Base-by-base conservation (phyloP, 2,113 vertebrate genomes). In the Lophotis ruficrista region DNA sequence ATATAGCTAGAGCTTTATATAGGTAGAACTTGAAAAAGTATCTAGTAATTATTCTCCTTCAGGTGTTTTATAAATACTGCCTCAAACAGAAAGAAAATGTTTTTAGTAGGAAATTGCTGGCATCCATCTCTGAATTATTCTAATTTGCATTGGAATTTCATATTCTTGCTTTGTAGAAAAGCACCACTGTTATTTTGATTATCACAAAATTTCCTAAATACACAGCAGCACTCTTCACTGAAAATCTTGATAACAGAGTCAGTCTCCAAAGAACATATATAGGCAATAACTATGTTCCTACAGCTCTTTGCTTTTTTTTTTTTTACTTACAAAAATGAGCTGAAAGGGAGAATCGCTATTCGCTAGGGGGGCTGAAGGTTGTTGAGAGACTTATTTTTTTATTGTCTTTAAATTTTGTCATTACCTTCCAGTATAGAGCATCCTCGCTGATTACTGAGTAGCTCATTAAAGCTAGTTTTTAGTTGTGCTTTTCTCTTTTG, bases 401-500 rank as follows among this genome's bases (percentile, higher is more conserved):
- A 60, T 70, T 69, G 61, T 79, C 31, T 83, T 91, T 92, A 76
- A 65, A 82, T 94, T 87, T 93, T 66, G 53, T 79, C 57, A 62
- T 93, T 92, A 80, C 79, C 43, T 94, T 80, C 35, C 35, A 89
- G 51, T 89, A 83, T 68, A 51, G 76, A 51, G 56, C 7, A 2
- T 87, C 48, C 62, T 95, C 30, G 10, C 38, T 80, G 93, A 71
- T 94, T 95, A 68, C 89, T 69, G 68, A 94, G 73, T 87, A 93
- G 83, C 93, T 94, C 70, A 70, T 89, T 95, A 96, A 82, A 91
- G 79, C 77, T 84, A 60, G 5, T 35, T 85, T 94, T 94, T 56
- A 92, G 87, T 58, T 95, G 48, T 93, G 62, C 30, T 70, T 82
- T 94, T 91, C 89, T 91, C 76, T 90, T 96, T 91, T 81, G 56